A percentile compares a stretch with the other conserved stretches of the same genome.
phyloP scores from a whole-genome alignment of 2,113 vertebrate genomes.

The Notechis scutatus region DNA sequence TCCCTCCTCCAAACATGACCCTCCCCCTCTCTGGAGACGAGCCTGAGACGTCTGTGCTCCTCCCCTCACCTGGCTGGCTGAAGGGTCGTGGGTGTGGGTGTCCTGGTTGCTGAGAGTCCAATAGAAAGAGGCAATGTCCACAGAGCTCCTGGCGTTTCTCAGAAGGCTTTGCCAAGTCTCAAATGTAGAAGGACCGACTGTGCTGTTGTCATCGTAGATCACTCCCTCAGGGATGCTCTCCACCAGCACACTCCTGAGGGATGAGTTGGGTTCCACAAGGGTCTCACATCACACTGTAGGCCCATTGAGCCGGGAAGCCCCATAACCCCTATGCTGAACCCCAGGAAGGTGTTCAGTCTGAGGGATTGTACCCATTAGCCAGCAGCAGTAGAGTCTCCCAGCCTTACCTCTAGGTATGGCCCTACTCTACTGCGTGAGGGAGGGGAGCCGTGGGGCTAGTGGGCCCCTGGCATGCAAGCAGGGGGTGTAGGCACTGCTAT shows the following conservation, averaged over 20 bases:
- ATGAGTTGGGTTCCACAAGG: background rate
- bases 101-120: conserved; percentile 88
- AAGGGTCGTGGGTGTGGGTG: conserved; percentile 75
- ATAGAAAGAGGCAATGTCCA: conserved; percentile 94
- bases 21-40: background rate
- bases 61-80: conserved; percentile 75
- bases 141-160: conserved; percentile 65
- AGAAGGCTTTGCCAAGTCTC: conserved; percentile 78
- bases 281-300: background rate
- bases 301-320: background rate
- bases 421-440: background rate
- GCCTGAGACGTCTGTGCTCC: background rate
- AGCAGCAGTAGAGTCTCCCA: background rate
- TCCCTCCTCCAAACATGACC: background rate
- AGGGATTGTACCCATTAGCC: background rate
- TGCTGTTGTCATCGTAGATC: conserved; percentile 68
- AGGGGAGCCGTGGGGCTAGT: background rate
- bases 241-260: conserved; percentile 74
- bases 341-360: background rate
- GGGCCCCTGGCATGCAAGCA: background rate
- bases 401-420: background rate
- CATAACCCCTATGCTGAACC: background rate
- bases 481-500: background rate
- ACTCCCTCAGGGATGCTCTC: conserved; percentile 90
- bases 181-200: conserved; percentile 72